Evolutionary conservation across 2,888 invertebrate genomes (phyloP), one percentile per base, ranked within the genome.

Genomic region (Oscheius sp.): DNA sequence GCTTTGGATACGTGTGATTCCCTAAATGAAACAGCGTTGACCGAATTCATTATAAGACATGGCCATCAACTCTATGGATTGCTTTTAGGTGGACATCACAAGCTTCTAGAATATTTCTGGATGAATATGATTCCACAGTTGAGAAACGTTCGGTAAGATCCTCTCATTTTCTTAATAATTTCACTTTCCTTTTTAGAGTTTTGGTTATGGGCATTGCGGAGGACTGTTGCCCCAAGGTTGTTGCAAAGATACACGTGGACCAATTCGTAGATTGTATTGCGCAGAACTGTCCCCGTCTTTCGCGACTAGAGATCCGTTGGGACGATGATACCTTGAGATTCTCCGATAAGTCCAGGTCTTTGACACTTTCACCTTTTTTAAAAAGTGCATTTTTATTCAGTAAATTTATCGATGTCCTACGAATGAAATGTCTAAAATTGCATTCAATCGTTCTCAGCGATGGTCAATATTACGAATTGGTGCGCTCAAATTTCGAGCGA

Each of bases 401-500:
- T 88, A 99, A 99, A 88, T 97, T 97, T 48, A 96, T 98, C 79
- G 98, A 99, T 88, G 93, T 96, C 55, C 90, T 99, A 73, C 92
- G 98, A 52, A 93, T 98, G 48, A 94, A 94, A 86, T 97, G 97
- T 85, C 90, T 95, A 0, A 93, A 95, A 87, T 89, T 99, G 58
- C 92, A 92, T 80, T 95, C 96, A 83, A 91, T 98, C 75, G 94
- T 95, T 17, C 90, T 99, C 48, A 95, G 96, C 86, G 98, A 99
- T 88, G 98, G 98, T 0, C 93, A 97, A 71, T 99, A 99, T 89
- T 99, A 96, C 87, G 98, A 98, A 89, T 93, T 97, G 80, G 96
- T 96, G 37, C 96, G 97, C 88, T 97, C 97, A 0, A 99, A 99
- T 89, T 99, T 97, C 88, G 97, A 98, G 89, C 91, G 98, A 83